Conservation (phyloP, 2,888 invertebrate genomes). For the Cerceris rybyensis region DNA sequence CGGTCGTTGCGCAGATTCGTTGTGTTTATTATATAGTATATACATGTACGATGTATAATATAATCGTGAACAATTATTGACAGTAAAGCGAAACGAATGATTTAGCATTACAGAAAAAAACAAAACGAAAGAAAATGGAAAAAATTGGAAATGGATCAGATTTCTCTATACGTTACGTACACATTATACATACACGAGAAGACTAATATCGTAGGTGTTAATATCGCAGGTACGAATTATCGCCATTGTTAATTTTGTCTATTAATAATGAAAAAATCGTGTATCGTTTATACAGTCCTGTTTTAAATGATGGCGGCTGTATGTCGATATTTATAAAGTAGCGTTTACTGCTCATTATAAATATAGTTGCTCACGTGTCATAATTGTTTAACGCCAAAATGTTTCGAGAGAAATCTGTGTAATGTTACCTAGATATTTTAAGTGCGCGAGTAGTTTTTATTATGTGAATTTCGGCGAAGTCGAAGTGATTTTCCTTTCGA, state of each 20-base stretch:
- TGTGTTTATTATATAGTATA: slow-evolving; percentile 81
- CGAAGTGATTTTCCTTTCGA: neutral
- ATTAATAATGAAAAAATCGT: slow-evolving; percentile 30
- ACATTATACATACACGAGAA: slow-evolving; percentile 63
- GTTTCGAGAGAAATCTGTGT: neutral
- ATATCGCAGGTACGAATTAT: slow-evolving; percentile 57
- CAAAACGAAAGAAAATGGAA: slow-evolving; percentile 17
- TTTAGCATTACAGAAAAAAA: slow-evolving; percentile 31
- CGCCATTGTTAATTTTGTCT: slow-evolving; percentile 50
- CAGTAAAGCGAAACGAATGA: slow-evolving; percentile 52
- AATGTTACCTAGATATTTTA: slow-evolving; percentile 1
- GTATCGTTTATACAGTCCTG: slow-evolving; percentile 39
- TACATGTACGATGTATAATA: slow-evolving; percentile 69
- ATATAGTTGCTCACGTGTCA: slow-evolving; percentile 34
- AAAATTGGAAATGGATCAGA: slow-evolving; percentile 48
- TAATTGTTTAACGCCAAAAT: slow-evolving; percentile 33
- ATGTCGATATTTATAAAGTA: slow-evolving; percentile 21
- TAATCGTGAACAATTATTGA: slow-evolving; percentile 51
- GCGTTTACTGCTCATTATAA: slow-evolving; percentile 26
- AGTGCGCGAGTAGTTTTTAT: slow-evolving; percentile 6
- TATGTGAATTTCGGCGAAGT: neutral
- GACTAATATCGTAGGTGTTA: slow-evolving; percentile 64
- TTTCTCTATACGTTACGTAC: slow-evolving; percentile 56
- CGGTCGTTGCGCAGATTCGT: slow-evolving; percentile 70
- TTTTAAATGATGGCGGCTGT: slow-evolving; percentile 33